Percentiles rank a stretch among this genome's conserved stretches.
These are phyloP conservation scores for Saturnia pavonia DNA, from an alignment of 2,888 invertebrate genomes.

Conservation along the genomic window DNA sequence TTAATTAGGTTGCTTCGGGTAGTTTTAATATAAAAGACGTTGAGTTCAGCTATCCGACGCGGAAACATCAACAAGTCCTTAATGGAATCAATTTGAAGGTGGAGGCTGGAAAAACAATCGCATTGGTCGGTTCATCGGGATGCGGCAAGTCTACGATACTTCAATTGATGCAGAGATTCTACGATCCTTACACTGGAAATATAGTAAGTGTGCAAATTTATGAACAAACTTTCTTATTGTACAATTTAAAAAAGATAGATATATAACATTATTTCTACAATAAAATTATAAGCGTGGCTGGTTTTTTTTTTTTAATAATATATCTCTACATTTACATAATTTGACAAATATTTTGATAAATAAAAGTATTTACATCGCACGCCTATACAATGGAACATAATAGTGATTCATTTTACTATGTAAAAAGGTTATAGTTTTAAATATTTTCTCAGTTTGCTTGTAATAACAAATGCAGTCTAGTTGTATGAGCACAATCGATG, in stretches of 20 bases:
- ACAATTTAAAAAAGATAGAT: too few species aligned
- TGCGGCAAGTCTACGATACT: conserved; percentile 92
- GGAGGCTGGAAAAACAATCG: conserved; percentile 88
- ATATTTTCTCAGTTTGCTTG: background rate
- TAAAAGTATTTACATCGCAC: too few species aligned
- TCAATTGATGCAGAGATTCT: conserved; percentile 89
- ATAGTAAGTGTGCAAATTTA: conserved; percentile 47
- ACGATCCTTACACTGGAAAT: conserved; percentile 86
- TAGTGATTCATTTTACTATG: background rate
- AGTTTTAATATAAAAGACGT: conserved; percentile 85
- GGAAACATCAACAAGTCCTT: conserved; percentile 86
- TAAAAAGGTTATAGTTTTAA: background rate
- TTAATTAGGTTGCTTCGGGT: conserved; percentile 81
- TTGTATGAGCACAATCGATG: background rate
- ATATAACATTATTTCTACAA: too few species aligned
- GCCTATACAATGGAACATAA: background rate
- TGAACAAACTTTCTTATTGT: background rate
- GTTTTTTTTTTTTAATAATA: too few species aligned
- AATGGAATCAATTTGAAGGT: conserved; percentile 85
- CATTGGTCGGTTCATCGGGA: conserved; percentile 87
- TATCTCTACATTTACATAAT: too few species aligned
- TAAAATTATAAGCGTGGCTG: too few species aligned
- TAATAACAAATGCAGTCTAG: background rate
- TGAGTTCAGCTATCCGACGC: conserved; percentile 90
- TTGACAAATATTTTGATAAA: too few species aligned